Evolutionary conservation across 1,140 invertebrate genomes (phyloP).

Genomic region (Lepidurus arcticus): DNA sequence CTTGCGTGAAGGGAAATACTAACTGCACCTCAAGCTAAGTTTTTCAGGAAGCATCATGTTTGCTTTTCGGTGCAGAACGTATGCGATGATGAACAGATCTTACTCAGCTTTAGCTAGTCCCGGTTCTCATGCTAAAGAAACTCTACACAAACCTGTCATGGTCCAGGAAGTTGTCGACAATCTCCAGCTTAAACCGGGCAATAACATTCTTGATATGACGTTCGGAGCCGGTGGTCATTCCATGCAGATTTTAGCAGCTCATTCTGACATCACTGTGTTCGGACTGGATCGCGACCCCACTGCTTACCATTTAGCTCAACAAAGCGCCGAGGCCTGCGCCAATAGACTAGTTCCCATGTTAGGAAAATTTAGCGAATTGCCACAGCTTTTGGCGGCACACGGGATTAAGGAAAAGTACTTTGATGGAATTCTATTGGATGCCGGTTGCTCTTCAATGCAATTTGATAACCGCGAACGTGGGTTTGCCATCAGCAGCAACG

Average conservation of each 20-base stretch:
- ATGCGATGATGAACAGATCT: background rate
- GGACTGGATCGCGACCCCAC: slow-evolving; percentile 84
- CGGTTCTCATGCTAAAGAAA: background rate
- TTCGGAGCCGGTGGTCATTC: slow-evolving; percentile 91
- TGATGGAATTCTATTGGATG: slow-evolving; percentile 85
- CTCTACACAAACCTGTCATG: slow-evolving; percentile 63
- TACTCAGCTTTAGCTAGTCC: background rate
- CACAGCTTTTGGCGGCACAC: slow-evolving; percentile 55
- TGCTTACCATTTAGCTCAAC: slow-evolving; percentile 60
- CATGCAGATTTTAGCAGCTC: slow-evolving; percentile 53
- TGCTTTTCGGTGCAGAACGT: background rate
- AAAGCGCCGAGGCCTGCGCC: slow-evolving; percentile 59
- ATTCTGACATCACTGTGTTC: slow-evolving; percentile 56
- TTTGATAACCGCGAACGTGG: slow-evolving; percentile 73
- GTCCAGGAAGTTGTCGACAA: slow-evolving; percentile 61
- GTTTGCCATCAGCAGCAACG: slow-evolving; percentile 76
- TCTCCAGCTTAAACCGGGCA: slow-evolving; percentile 55
- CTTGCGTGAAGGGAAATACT: slow-evolving; percentile 53
- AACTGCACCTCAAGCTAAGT: slow-evolving; percentile 46
- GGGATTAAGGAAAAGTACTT: slow-evolving; percentile 59
- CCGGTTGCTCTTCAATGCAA: slow-evolving; percentile 96
- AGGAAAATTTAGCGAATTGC: slow-evolving; percentile 81
- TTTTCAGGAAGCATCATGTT: slow-evolving; percentile 41
- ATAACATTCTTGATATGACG: slow-evolving; percentile 77
- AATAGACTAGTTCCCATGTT: slow-evolving; percentile 66